Evolutionary conservation across 2,113 vertebrate genomes (phyloP), one percentile per base, ranked within the genome.

Genomic region (Ictalurus punctatus): DNA sequence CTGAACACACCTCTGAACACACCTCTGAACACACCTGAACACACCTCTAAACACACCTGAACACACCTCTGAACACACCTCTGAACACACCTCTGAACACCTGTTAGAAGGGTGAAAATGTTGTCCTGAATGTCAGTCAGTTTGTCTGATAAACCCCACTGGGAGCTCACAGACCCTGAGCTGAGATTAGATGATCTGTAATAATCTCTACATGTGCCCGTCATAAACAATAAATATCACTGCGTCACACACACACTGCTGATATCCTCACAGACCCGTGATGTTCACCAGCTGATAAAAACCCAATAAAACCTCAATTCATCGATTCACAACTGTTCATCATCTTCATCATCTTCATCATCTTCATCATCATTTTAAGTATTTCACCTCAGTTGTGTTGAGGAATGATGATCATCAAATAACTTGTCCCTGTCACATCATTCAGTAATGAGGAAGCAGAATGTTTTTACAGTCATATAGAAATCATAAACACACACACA

Each of bases 111-210:
- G 23, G 71, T 40, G 71, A 44, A 37, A 74, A 40, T 2, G 8
- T 9, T 30, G n/a, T 21, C 2, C 48, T 7, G 52, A 80, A 19
- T 5, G n/a, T 58, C n/a, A 67, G 0, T n/a, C 82, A 44, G 21
- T 17, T 4, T 25, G 19, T 37, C 13, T 73, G 48, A 56, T 85
- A 37, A 34, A 58, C 19, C 40, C 5, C 48, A 40, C 40, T 17
- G 65, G 30, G 27, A 61, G 52, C 76, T 90, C 48, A 79, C 84
- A 87, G 87, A 84, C 52, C 16, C 30, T 5, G 19, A 27, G 12
- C 61, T 21, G n/a, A 58, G 80, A 84, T 59, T 67, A 87, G 89
- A 90, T 78, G 56, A 78, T 17, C 19, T 23, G 56, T 0, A 27
- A 65, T 37, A 37, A 37, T 2, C 71, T 30, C 34, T 9, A 44